phyloP scores from a whole-genome alignment of 2,113 vertebrate species.

The Alouatta palliata region DNA sequence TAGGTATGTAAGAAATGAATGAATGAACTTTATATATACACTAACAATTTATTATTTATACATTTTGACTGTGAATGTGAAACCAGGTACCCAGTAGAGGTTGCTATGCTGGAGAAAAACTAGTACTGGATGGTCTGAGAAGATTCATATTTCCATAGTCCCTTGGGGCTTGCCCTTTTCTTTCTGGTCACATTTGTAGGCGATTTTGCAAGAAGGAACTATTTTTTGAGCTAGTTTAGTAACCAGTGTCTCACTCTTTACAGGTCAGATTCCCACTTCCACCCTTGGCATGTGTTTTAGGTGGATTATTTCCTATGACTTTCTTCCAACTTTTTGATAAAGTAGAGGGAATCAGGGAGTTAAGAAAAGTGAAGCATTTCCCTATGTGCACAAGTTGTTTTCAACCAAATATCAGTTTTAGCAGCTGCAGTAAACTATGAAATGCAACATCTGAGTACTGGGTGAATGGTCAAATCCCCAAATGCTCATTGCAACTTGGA shows the following conservation, averaged over 20 bases:
- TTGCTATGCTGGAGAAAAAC: neutral
- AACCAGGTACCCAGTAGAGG: neutral
- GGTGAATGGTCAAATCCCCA: constrained; percentile 38
- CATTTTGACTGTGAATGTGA: neutral
- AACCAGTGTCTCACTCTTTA: neutral
- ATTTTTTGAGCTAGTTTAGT: constrained; percentile 8
- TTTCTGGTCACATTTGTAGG: neutral
- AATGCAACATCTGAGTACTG: constrained; percentile 33
- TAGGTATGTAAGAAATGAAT: neutral
- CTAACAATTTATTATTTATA: neutral
- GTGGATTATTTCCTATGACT: neutral
- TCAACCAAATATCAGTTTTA: constrained; percentile 67
- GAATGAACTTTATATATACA: neutral
- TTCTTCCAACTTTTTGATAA: neutral
- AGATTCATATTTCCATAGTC: neutral
- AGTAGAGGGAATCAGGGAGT: constrained; percentile 22
- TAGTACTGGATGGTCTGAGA: neutral
- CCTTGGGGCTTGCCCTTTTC: neutral
- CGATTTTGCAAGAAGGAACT: neutral
- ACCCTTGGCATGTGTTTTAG: neutral
- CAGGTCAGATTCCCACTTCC: constrained; percentile 13
- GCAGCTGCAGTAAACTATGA: constrained; percentile 56
- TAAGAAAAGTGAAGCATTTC: constrained; percentile 51
- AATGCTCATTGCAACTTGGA: constrained; percentile 43
- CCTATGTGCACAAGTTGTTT: constrained; percentile 47